A percentile compares a stretch with the other conserved stretches of the same genome.
These are phyloP conservation scores for Leptoclinus maculatus DNA, from an alignment of 2,797 vertebrate species.

Conservation along the genomic window DNA sequence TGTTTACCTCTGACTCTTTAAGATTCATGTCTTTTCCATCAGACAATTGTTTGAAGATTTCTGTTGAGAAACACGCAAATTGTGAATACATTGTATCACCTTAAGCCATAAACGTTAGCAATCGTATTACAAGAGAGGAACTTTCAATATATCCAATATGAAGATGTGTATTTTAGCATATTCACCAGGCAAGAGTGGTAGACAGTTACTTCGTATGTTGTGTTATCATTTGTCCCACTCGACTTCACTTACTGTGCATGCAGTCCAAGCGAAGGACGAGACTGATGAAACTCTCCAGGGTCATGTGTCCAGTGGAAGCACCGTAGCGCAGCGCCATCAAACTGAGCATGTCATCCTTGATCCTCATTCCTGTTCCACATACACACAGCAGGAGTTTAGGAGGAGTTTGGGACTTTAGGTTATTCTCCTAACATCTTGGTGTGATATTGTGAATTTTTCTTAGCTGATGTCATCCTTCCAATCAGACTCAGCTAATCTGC, in stretches of 20 bases:
- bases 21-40: slow-evolving; percentile 65
- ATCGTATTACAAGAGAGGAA: too few species aligned
- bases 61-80: slow-evolving; percentile 58
- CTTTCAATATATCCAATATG: background rate
- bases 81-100: background rate
- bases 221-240: background rate
- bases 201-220: background rate
- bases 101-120: background rate
- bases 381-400: background rate
- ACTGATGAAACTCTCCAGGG: slow-evolving; percentile 87
- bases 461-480: too few species aligned
- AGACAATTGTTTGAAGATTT: slow-evolving; percentile 74
- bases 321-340: slow-evolving; percentile 85
- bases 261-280: slow-evolving; percentile 85
- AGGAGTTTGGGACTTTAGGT: background rate
- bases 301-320: slow-evolving; percentile 77
- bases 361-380: slow-evolving; percentile 55
- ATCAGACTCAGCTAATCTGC: too few species aligned
- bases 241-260: slow-evolving; percentile 80
- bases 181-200: background rate
- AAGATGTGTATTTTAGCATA: background rate
- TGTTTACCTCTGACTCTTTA: slow-evolving; percentile 63
- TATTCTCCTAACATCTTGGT: background rate
- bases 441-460: too few species aligned
- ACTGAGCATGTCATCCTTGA: slow-evolving; percentile 65